Evolutionary conservation across 2,888 invertebrate species (phyloP).

Genomic region (Luperina testacea): DNA sequence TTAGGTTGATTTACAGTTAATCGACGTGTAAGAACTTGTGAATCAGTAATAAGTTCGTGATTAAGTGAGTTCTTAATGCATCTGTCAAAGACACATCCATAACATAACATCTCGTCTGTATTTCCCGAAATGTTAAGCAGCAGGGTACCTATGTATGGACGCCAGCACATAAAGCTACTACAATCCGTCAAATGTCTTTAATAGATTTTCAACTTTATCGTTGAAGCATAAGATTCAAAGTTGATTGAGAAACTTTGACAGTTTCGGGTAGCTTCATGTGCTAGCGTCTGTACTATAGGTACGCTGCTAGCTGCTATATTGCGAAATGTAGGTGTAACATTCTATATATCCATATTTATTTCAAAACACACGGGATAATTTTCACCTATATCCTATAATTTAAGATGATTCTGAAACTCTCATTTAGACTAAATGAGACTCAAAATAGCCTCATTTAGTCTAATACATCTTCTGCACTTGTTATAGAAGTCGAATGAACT

Average conservation of each 20-base stretch:
- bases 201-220: too few species aligned
- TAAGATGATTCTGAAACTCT: too few species aligned
- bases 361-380: not conserved
- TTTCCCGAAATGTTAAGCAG: not conserved
- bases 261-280: too few species aligned
- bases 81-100: not conserved
- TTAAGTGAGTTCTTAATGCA: not conserved
- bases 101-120: not conserved
- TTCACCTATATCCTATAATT: not conserved
- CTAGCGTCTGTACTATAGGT: too few species aligned
- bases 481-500: not conserved
- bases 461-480: not conserved
- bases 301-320: too few species aligned
- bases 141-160: too few species aligned
- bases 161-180: too few species aligned
- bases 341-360: not conserved
- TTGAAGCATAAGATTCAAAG: too few species aligned
- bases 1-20: slow-evolving; percentile 43
- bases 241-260: too few species aligned
- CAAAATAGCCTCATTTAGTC: not conserved
- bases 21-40: slow-evolving; percentile 4
- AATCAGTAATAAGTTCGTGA: slow-evolving; percentile 5
- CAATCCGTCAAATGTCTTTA: too few species aligned
- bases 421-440: too few species aligned
- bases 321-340: too few species aligned